Base-by-base conservation (phyloP, 2,797 vertebrate genomes). In the Amphiprion clarkii region DNA sequence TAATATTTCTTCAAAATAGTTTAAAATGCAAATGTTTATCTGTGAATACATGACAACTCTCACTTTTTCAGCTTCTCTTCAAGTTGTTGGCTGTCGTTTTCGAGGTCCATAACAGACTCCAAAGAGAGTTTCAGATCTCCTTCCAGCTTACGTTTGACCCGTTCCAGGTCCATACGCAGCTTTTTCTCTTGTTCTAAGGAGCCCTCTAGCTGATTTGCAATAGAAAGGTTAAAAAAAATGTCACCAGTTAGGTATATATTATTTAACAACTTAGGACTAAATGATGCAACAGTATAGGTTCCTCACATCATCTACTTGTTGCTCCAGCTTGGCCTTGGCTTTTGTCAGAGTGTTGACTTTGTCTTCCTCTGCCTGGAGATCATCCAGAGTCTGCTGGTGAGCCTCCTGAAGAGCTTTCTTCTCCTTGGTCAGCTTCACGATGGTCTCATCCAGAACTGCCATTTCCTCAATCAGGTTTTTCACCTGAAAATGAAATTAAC, bases 401-500 rank as follows among this genome's bases (percentile, higher is more conserved):
- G 96, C 96, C 78, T 99, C 97, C 78, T 98, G 96, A 29, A 99
- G 82, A 1, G 96, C 96, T 78, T 98, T 98, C 92, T 97, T 99
- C 89, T 99, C 97, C 77, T 97, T 98, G 0, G 96, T 97, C 83
- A 99, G 93, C 89, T 94, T 97, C 77, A 96, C 92, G 42, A 98
- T 97, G 12, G 93, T 95, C 83, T 99, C 97, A 67, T 99, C 97
- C 89, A 97, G 89, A 39, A 82, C 94, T 0, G 96, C 94, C 97
- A 98, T 98, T 91, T 99, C 97, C 86, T 99, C 98, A 0, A 96
- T 95, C 73, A 99, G 91, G 89, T 98, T 99, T 92, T 98, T 99
- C 82, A 98, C 96, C 97, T 99, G 5, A 56, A 23, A 53, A 39
- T 21, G 6, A n/a, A 54, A 21, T 2, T 16, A 4, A 31, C 23